Conservation (phyloP, 2,888 invertebrate species). For the Gisinianus flammeolus region DNA sequence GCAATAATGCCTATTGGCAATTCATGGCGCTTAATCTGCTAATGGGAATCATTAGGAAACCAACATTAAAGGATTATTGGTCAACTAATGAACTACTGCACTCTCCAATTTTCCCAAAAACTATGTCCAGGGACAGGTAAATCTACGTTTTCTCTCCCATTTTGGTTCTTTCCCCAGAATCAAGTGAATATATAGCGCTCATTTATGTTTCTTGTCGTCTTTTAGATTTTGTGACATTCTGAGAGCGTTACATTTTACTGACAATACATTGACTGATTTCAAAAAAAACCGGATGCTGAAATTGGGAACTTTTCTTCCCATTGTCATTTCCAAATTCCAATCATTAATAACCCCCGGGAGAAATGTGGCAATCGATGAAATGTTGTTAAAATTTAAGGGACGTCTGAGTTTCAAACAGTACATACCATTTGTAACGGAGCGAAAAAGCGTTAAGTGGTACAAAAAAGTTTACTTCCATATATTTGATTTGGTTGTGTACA, state of each 20-base stretch:
- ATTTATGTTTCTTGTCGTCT: no score
- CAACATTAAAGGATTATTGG: background rate
- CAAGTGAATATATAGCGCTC: no score
- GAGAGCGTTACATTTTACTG: conserved; percentile 23
- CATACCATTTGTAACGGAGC: conserved; percentile 17
- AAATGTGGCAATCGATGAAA: conserved; percentile 47
- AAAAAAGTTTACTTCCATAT: conserved; percentile 35
- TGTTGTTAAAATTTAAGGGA: conserved; percentile 43
- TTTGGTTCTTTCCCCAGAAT: no score
- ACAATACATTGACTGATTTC: background rate
- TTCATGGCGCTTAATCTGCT: conserved; percentile 39
- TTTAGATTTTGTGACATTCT: conserved; percentile 36
- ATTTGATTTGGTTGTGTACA: conserved; percentile 20
- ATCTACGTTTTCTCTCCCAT: no score
- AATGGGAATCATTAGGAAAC: conserved; percentile 44
- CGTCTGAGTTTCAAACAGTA: conserved; percentile 47
- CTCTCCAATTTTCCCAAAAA: conserved; percentile 39
- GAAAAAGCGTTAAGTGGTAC: conserved; percentile 29
- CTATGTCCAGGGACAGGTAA: conserved; percentile 39
- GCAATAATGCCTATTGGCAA: conserved; percentile 42
- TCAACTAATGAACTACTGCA: conserved; percentile 23
- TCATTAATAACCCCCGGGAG: conserved; percentile 24
- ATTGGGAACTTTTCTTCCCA: conserved; percentile 40
- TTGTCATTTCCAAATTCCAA: conserved; percentile 22
- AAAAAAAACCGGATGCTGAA: conserved; percentile 33